Evolutionary conservation across 2,888 invertebrate genomes (phyloP).

Genomic region (Ceramica pisi): DNA sequence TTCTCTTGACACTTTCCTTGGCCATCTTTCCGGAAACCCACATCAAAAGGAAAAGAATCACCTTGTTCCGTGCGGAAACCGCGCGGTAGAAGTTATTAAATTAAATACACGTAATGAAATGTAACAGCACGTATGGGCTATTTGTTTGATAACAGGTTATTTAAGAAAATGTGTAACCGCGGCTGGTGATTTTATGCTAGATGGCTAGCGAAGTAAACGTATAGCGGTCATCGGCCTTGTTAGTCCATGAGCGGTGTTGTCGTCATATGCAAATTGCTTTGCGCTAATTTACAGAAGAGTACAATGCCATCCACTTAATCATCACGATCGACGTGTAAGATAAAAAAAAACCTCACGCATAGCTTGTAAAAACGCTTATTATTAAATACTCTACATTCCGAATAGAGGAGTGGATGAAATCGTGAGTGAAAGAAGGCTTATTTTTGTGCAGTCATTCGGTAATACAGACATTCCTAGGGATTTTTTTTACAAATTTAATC

Average conservation of each 20-base stretch:
- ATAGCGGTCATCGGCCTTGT: constrained; percentile 83
- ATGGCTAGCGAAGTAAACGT: constrained; percentile 72
- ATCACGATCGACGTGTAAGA: constrained; percentile 50
- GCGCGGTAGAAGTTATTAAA: constrained; percentile 17
- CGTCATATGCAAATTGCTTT: constrained; percentile 80
- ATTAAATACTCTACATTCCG: constrained; percentile 27
- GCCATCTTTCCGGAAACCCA: background rate
- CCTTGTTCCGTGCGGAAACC: constrained; percentile 10
- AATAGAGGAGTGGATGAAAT: constrained; percentile 25
- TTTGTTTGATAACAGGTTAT: constrained; percentile 63
- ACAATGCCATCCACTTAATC: constrained; percentile 65
- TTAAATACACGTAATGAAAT: constrained; percentile 19
- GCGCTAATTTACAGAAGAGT: constrained; percentile 79
- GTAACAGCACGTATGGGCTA: constrained; percentile 16
- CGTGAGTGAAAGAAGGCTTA: constrained; percentile 3
- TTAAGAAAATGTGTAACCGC: constrained; percentile 65
- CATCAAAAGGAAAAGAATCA: background rate
- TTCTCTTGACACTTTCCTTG: constrained; percentile 1
- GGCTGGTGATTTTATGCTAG: constrained; percentile 73
- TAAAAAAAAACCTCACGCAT: constrained; percentile 31
- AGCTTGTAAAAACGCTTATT: constrained; percentile 11
- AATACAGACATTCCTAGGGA: background rate
- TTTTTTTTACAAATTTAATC: background rate
- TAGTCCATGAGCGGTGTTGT: constrained; percentile 74
- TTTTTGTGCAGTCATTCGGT: constrained; percentile 11